Conservation (phyloP, 2,113 vertebrate species). For the Tragelaphus strepsiceros region DNA sequence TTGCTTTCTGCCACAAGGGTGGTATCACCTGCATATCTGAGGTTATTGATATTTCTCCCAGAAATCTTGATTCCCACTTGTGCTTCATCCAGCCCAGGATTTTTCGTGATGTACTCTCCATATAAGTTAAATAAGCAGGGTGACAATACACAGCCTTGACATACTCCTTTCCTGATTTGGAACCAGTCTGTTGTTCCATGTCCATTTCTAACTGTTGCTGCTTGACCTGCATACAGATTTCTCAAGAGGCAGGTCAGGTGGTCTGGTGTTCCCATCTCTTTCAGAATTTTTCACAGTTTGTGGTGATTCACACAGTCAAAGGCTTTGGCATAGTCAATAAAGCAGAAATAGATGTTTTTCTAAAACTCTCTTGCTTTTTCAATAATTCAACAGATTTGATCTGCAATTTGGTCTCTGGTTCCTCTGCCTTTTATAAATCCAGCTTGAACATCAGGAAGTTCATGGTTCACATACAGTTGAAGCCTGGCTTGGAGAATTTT, state of each 20-base stretch:
- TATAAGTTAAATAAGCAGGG: not conserved
- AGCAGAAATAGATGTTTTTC: not conserved
- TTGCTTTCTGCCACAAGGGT: not conserved
- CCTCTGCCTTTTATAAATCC: not conserved
- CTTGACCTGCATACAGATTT: not conserved
- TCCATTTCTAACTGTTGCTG: not conserved
- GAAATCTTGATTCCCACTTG: not conserved
- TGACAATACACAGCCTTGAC: not conserved
- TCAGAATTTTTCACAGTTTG: not conserved
- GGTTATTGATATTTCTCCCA: not conserved
- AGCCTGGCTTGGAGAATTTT: not conserved
- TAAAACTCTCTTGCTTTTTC: not conserved
- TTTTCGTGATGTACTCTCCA: not conserved
- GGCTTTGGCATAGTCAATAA: not conserved
- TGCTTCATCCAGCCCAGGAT: not conserved
- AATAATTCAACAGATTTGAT: not conserved
- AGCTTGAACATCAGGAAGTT: not conserved
- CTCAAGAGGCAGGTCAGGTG: not conserved
- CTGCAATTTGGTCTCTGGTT: not conserved
- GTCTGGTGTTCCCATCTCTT: not conserved
- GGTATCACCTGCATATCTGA: not conserved
- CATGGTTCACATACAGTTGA: fast-evolving
- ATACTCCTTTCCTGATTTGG: not conserved
- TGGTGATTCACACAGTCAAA: not conserved
- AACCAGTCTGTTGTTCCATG: not conserved